phyloP scores from a whole-genome alignment of 2,797 vertebrate species.

The Mionectes olivaceus region DNA sequence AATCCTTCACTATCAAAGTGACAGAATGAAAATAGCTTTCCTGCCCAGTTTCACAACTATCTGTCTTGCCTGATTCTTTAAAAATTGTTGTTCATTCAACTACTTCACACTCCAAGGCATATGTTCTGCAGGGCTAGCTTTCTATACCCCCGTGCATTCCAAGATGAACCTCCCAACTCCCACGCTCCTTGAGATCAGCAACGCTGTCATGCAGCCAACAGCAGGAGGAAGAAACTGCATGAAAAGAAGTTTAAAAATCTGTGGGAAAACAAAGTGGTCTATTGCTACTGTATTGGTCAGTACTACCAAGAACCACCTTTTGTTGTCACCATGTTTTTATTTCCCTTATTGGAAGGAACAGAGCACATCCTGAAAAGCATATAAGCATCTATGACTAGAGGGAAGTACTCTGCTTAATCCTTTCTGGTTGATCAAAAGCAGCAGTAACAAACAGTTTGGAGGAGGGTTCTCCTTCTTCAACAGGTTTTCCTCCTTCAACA shows the following conservation, averaged over 20 bases:
- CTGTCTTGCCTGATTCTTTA: not conserved
- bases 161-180: not conserved
- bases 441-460: not conserved
- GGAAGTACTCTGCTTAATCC: not conserved
- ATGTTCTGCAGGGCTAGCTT: not conserved
- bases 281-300: not conserved
- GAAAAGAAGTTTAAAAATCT: not conserved
- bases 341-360: not conserved
- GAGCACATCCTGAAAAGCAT: not conserved
- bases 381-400: not conserved
- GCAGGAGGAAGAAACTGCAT: not conserved
- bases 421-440: not conserved
- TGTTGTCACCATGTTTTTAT: not conserved
- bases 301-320: not conserved
- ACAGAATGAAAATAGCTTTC: not conserved
- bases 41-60: not conserved
- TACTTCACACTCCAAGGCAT: not conserved
- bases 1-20: not conserved
- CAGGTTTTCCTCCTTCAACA: not conserved
- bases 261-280: not conserved
- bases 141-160: not conserved
- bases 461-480: not conserved
- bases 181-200: not conserved
- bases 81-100: not conserved
- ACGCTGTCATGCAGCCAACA: not conserved